A percentile compares a stretch with the other conserved stretches of the same genome.
These are phyloP conservation scores for Phyllostomus hastatus DNA, from an alignment of 2,113 vertebrate species.

Conservation along the genomic window DNA sequence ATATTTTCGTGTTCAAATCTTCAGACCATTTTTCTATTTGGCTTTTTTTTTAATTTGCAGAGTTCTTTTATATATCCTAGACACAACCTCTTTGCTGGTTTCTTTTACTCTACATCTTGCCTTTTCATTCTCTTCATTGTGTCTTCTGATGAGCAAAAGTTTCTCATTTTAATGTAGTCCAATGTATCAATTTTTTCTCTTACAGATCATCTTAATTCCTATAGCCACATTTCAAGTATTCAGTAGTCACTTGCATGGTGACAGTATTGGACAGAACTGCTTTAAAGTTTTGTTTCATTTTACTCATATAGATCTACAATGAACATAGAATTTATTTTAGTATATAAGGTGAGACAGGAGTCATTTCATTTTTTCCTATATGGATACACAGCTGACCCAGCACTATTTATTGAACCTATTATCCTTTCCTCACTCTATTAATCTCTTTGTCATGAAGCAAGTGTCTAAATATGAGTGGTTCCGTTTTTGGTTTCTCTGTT, in stretches of 20 bases:
- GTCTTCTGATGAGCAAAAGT: background rate
- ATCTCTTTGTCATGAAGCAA: background rate
- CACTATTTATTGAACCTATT: background rate
- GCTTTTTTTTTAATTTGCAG: background rate
- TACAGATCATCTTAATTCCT: background rate
- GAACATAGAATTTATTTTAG: background rate
- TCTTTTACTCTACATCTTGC: background rate
- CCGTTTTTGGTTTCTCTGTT: background rate
- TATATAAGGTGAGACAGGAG: background rate
- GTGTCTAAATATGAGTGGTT: background rate
- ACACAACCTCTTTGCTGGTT: background rate
- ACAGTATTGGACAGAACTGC: background rate
- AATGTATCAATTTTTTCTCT: background rate
- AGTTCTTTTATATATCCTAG: background rate
- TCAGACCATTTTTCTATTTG: background rate
- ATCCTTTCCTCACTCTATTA: background rate
- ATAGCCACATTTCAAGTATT: background rate
- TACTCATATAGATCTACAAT: background rate
- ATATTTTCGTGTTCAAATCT: background rate
- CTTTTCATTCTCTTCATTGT: background rate
- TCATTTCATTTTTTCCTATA: background rate
- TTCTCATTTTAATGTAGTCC: background rate
- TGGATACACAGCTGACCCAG: background rate
- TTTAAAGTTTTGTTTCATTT: background rate
- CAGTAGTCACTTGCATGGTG: background rate